Base-by-base conservation (phyloP, 2,797 vertebrate genomes). In the Vespertilio murinus region DNA sequence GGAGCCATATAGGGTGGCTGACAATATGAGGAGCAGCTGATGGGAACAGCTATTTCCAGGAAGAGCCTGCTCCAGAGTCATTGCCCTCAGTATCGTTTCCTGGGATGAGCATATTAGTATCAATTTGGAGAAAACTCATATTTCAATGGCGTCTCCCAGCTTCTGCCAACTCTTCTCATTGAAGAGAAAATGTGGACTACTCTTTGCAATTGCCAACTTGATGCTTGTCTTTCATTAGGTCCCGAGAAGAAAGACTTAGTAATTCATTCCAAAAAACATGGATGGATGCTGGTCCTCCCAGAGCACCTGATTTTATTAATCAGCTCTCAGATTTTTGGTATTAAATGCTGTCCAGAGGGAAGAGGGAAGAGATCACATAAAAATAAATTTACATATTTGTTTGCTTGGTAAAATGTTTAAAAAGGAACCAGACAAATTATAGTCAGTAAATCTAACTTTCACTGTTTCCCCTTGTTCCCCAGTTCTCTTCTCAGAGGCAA, bases 221-320 rank as follows among this genome's bases (percentile, higher is more conserved):
- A 69, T 18, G 33, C 14, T 59, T 80, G n/a, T 14, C 9, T 88
- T 88, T 85, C 42, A 42, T 52, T 79, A 45, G 54, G 10, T 71
- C 45, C 56, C 13, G 49, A 88, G 79, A 93, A 71, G 54, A 93
- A 95, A 75, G 30, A 35, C 23, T 82, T 83, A 49, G 73, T 71
- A 7, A 56, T 64, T 92, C n/a, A 79, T 64, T 71, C n/a, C 16
- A 67, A 70, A 80, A 90, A 92, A 47, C 30, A 40, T 5, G 2
- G 11, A 10, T 69, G 22, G 30, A 45, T 73, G 14, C 33, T 70
- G 7, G 23, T 33, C 22, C 0, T 79, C 3, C 20, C 20, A 40
- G 40, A 28, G 42, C 4, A 61, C 7, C 18, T 85, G n/a, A 11
- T 69, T 33, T 93, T 71, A 73, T 73, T 71, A 74, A 73, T 0